phyloP scores from a whole-genome alignment of 1,140 invertebrate genomes.

The Laupala kohalensis region DNA sequence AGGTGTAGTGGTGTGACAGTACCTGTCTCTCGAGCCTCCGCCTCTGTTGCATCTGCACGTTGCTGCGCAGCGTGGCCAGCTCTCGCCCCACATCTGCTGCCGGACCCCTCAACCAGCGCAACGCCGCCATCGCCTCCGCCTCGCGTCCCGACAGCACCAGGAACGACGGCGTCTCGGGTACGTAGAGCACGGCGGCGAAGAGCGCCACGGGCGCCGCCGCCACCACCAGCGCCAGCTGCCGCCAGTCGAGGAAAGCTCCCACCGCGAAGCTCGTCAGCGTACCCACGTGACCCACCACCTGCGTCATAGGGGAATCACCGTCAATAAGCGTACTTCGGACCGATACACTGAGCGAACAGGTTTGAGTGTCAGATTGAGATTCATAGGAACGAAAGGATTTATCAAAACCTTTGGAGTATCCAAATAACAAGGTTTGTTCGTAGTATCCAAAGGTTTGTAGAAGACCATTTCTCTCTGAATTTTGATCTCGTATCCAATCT shows the following conservation, averaged over 20 bases:
- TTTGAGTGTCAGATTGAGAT: too few relatives aligned
- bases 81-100: slow-evolving; percentile 58
- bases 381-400: too few relatives aligned
- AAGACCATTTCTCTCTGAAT: too few relatives aligned
- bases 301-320: too few relatives aligned
- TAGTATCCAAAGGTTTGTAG: too few relatives aligned
- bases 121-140: slow-evolving; percentile 58
- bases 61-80: slow-evolving; percentile 47
- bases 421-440: too few relatives aligned
- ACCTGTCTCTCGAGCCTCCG: neutral
- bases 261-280: slow-evolving; percentile 66
- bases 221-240: slow-evolving; percentile 60
- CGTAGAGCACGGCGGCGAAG: slow-evolving; percentile 51
- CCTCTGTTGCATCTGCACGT: slow-evolving; percentile 37
- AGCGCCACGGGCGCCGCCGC: slow-evolving; percentile 56
- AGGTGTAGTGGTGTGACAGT: neutral
- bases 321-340: too few relatives aligned
- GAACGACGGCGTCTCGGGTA: slow-evolving; percentile 74
- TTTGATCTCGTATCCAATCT: too few relatives aligned
- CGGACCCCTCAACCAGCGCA: slow-evolving; percentile 61
- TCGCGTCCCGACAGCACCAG: slow-evolving; percentile 57
- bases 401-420: too few relatives aligned
- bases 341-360: too few relatives aligned
- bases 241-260: slow-evolving; percentile 69
- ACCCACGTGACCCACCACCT: slow-evolving; percentile 63